Evolutionary conservation across 2,797 vertebrate species (phyloP).

Genomic region (Momotus momota): DNA sequence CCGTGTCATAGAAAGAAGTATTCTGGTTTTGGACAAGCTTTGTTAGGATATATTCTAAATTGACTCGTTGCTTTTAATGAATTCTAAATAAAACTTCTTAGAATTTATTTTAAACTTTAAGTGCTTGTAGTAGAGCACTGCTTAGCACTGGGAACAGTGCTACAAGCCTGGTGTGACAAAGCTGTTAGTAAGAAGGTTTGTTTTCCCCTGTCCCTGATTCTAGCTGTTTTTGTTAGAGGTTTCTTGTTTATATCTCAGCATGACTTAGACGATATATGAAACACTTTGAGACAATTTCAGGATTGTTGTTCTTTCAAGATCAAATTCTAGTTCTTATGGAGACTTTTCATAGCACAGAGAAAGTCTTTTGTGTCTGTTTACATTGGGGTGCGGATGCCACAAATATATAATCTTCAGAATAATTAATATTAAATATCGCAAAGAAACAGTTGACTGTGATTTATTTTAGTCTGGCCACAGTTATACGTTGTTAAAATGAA

Average conservation of each 20-base stretch:
- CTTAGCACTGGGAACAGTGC: background rate
- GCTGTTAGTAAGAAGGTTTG: background rate
- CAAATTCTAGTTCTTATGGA: background rate
- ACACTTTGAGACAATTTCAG: background rate
- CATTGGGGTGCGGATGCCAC: background rate
- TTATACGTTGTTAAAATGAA: background rate
- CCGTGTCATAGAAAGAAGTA: background rate
- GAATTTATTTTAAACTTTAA: background rate
- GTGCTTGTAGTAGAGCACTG: background rate
- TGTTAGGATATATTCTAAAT: background rate
- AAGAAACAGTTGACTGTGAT: background rate
- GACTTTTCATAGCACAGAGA: background rate
- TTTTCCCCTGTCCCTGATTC: background rate
- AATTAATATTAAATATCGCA: background rate
- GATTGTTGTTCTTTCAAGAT: background rate
- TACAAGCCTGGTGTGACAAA: background rate
- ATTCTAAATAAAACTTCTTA: background rate
- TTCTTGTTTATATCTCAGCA: background rate
- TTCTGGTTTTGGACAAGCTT: background rate
- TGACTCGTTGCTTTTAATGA: background rate
- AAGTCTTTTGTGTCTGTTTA: background rate
- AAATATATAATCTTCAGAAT: background rate
- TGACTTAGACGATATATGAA: background rate
- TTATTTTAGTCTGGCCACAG: background rate
- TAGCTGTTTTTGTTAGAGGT: background rate